Conservation (phyloP, 2,113 vertebrate species). For the Coptodon rendalli region DNA sequence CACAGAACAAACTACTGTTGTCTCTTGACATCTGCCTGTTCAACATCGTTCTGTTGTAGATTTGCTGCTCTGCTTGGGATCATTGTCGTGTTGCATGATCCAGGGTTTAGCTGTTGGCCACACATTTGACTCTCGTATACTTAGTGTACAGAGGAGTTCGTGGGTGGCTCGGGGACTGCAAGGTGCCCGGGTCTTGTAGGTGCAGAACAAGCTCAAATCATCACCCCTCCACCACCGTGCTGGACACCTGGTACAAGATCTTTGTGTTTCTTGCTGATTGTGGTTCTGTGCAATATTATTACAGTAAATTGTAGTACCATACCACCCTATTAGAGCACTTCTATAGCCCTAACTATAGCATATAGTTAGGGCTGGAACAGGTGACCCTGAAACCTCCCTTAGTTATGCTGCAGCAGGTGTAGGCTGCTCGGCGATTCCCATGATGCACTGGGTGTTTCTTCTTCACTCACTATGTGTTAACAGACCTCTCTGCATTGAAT, state of each 20-base stretch:
- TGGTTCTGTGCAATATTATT: neutral
- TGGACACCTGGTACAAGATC: neutral
- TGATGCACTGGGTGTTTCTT: too few relatives aligned
- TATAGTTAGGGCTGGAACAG: too few relatives aligned
- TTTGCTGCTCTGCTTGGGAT: neutral
- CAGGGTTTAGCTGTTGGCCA: neutral
- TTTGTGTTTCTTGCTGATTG: neutral
- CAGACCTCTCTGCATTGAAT: too few relatives aligned
- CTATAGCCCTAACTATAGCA: rapidly evolving
- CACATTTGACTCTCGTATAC: neutral
- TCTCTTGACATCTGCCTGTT: neutral
- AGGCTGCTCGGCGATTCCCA: too few relatives aligned
- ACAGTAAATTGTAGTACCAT: neutral
- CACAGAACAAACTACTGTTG: neutral
- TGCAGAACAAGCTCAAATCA: neutral
- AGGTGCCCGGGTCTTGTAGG: neutral
- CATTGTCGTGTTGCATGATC: neutral
- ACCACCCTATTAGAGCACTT: neutral
- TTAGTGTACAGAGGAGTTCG: neutral
- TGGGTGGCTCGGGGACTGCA: neutral
- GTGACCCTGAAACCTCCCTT: too few relatives aligned
- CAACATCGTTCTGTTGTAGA: neutral
- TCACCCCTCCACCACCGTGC: neutral
- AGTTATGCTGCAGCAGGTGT: too few relatives aligned
- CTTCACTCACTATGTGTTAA: too few relatives aligned